Base-by-base conservation (phyloP, 2,113 vertebrate species). In the Emberiza fucata region DNA sequence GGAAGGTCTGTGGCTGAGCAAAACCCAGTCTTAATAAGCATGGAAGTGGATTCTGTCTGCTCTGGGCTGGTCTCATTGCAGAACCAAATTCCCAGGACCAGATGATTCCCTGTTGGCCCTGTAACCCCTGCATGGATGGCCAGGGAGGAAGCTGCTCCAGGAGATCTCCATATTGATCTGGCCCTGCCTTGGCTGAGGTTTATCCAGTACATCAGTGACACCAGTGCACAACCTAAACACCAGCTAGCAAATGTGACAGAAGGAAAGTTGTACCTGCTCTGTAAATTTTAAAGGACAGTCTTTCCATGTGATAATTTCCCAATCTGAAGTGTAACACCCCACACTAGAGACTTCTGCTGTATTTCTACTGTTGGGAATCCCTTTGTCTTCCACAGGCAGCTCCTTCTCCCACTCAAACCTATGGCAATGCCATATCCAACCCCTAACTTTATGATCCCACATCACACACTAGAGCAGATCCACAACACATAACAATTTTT, bases 11-110 rank as follows among this genome's bases (percentile, higher is more conserved):
- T 91, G 75, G 84, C 39, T 0, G 0, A 87, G 78, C 70, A 72
- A 87, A 94, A 92, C 94, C 81, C 83, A 8, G 84, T 80, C 45
- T 81, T 82, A 95, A 87, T 94, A 88, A 92, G 63, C 25, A 0
- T 80, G 81, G 93, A 95, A 82, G 59, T 64, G 54, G 65, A 69
- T 91, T 75, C 53, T 87, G 63, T 90, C 73, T 95, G 42, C 63
- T 90, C 75, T 91, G 78, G 73, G 83, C 65, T 40, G 28, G 70
- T 66, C 40, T 54, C 50, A 50, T 17, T 50, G 48, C 48, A 50
- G 25, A 50, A 25, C 50, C 50, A 50, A 50, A 50, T 50, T 50
- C 25, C 50, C 50, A 50, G 48, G 25, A 25, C 65, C 28, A 12
- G 4, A 18, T 4, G 31, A 50, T 12, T 47, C n/a, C 35, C 27